Evolutionary conservation across 2,797 vertebrate genomes (phyloP).

Genomic region (Myotis pilosus): DNA sequence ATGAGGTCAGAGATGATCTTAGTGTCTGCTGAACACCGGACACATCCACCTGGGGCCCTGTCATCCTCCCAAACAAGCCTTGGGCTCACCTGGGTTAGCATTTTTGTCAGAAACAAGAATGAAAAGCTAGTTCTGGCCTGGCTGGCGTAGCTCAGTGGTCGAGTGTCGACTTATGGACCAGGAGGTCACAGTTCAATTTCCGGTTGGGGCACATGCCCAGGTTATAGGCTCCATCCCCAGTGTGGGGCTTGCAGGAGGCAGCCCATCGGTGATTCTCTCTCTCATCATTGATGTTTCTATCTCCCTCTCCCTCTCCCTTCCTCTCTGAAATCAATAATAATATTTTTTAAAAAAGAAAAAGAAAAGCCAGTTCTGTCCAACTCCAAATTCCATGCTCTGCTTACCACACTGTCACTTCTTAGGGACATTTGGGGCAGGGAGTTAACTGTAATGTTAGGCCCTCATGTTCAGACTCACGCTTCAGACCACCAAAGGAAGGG

Average conservation of each 20-base stretch:
- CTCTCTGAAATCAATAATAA: not conserved
- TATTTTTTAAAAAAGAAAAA: not conserved
- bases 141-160: not conserved
- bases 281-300: not conserved
- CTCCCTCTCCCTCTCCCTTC: not conserved
- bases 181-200: not conserved
- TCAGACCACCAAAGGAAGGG: not conserved
- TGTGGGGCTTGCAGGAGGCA: too few species aligned
- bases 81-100: not conserved
- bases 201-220: too few species aligned
- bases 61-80: not conserved
- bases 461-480: not conserved
- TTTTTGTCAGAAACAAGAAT: not conserved
- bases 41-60: accelerated
- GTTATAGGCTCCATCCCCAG: too few species aligned
- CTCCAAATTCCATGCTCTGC: not conserved
- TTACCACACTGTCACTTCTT: not conserved
- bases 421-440: not conserved
- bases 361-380: not conserved
- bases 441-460: not conserved
- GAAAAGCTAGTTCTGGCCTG: not conserved
- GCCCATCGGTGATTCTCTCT: not conserved
- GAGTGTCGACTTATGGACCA: not conserved
- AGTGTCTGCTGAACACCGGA: not conserved
- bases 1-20: not conserved